Conservation (phyloP, 2,888 invertebrate species). For the Coronaproctus castanopsis region DNA sequence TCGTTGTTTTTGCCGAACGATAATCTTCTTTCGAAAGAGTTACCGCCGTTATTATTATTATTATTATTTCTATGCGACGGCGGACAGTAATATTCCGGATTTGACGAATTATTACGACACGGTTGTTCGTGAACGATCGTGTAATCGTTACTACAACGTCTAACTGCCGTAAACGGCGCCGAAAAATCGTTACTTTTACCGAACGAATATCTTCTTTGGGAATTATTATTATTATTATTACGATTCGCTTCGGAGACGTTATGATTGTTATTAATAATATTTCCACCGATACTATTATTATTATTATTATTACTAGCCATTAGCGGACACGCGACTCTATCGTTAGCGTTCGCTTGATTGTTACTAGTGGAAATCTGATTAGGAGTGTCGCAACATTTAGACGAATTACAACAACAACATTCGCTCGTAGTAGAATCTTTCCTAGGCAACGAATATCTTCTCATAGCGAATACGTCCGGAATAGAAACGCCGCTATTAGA, state of each 20-base stretch:
- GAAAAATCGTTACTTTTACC: constrained; percentile 25
- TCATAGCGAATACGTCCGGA: constrained; percentile 18
- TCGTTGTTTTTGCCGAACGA: constrained; percentile 16
- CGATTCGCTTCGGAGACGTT: no score
- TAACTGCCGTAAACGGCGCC: constrained; percentile 23
- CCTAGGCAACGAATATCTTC: constrained; percentile 22
- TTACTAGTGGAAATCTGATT: neutral
- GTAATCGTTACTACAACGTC: constrained; percentile 33
- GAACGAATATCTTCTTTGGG: constrained; percentile 19
- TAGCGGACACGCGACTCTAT: no score
- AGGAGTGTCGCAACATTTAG: constrained; percentile 6
- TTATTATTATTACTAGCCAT: no score
- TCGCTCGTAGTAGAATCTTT: constrained; percentile 13
- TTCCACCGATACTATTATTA: no score
- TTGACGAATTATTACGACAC: constrained; percentile 16
- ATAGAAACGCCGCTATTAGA: constrained; percentile 21
- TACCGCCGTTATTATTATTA: constrained; percentile 7
- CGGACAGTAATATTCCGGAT: constrained; percentile 18
- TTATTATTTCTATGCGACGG: constrained; percentile 5
- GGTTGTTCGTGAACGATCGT: constrained; percentile 15
- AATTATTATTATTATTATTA: no score
- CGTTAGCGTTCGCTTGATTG: constrained; percentile 7
- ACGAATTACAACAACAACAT: constrained; percentile 14
- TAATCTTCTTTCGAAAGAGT: constrained; percentile 9
- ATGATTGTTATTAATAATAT: no score